Percentiles rank a stretch among this genome's conserved stretches.
Conservation (phyloP, 2,797 vertebrate species). For the Dicrostonyx torquatus region DNA sequence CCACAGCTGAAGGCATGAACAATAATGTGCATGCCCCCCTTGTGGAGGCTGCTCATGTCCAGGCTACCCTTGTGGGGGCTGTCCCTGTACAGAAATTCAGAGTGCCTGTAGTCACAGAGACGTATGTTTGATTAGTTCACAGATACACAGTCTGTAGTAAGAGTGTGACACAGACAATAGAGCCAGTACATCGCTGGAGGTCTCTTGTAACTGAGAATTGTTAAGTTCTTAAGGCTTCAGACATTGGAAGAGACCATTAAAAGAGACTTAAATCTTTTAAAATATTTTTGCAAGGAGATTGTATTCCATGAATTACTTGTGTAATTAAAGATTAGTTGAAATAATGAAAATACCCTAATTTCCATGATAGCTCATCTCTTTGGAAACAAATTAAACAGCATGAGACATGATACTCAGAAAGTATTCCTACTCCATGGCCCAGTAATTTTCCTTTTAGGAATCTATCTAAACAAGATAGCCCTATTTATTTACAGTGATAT, state of each 20-base stretch:
- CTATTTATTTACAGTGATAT: background rate
- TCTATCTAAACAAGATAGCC: conserved; percentile 41
- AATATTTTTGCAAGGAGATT: background rate
- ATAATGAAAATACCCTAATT: background rate
- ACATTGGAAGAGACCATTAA: background rate
- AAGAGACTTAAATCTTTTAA: background rate
- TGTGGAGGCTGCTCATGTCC: background rate
- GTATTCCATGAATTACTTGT: conserved; percentile 1
- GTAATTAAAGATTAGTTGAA: conserved; percentile 29
- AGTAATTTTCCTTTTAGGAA: conserved; percentile 56
- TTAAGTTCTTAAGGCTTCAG: background rate
- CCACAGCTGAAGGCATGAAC: background rate
- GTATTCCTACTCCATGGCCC: background rate
- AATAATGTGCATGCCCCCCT: background rate
- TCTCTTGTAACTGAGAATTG: background rate
- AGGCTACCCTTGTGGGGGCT: background rate
- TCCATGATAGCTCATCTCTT: background rate
- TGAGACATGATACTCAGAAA: conserved; percentile 34
- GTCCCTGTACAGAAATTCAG: background rate
- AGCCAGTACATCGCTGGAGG: background rate
- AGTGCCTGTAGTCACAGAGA: background rate
- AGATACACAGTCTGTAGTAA: background rate
- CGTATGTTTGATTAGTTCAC: background rate
- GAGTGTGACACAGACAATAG: background rate
- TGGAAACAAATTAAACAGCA: conserved; percentile 43